A percentile compares a stretch with the other conserved stretches of the same genome.
Evolutionary conservation across 2,797 vertebrate species (phyloP).

Genomic region (Bovichtus variegatus): DNA sequence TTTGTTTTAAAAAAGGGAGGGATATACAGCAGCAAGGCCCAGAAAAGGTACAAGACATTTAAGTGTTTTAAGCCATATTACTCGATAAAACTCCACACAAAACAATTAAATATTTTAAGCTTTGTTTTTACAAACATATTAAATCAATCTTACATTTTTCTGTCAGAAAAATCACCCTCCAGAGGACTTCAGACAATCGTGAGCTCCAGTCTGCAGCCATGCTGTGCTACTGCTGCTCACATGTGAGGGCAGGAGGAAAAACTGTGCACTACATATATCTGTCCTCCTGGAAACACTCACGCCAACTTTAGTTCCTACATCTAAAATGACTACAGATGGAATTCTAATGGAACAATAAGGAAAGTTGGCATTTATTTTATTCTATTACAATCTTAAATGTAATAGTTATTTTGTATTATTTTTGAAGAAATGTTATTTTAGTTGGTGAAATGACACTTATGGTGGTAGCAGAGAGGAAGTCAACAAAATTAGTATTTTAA

Average conservation of each 20-base stretch:
- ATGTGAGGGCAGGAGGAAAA: conserved; percentile 34
- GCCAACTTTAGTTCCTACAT: conserved; percentile 67
- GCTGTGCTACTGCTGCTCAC: conserved; percentile 40
- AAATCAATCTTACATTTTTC: conserved; percentile 48
- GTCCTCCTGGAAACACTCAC: conserved; percentile 57
- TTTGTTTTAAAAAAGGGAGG: not conserved
- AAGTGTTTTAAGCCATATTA: not conserved
- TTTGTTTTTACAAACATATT: not conserved
- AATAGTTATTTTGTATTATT: not conserved
- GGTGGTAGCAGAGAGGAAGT: not conserved
- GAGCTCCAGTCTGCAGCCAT: conserved; percentile 35
- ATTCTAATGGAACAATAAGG: not conserved
- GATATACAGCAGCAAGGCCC: not conserved
- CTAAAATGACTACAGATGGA: not conserved
- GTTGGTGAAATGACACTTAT: not conserved
- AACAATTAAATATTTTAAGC: not conserved
- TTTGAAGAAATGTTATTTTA: not conserved
- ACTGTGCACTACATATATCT: conserved; percentile 14
- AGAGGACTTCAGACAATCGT: not conserved
- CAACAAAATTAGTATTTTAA: not conserved
- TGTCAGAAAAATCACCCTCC: conserved; percentile 6
- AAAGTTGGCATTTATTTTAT: not conserved
- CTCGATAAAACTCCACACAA: not conserved
- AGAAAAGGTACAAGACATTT: not conserved
- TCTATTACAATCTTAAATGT: not conserved